Percentiles rank a stretch among this genome's conserved stretches.
Conservation (phyloP, 2,797 vertebrate species). For the Heliangelus exortis region DNA sequence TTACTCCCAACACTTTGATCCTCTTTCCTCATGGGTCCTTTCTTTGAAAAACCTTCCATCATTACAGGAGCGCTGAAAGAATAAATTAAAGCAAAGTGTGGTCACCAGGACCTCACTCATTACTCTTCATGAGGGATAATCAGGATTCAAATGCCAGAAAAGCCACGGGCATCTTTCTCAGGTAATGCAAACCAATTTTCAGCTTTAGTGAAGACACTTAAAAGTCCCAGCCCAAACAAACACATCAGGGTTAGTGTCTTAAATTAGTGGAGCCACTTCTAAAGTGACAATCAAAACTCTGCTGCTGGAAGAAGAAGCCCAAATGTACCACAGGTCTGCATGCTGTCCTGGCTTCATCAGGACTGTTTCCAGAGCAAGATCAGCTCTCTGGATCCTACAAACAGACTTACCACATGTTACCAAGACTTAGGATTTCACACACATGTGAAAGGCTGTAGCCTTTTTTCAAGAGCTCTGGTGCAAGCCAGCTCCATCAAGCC, state of each 20-base stretch:
- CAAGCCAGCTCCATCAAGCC: not conserved
- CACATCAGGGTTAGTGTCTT: not conserved
- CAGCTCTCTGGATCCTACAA: accelerated
- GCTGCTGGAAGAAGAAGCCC: not conserved
- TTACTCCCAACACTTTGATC: not conserved
- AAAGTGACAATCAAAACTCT: not conserved
- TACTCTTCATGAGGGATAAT: accelerated
- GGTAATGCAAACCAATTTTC: not conserved
- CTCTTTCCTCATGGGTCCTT: not conserved
- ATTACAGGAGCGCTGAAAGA: not conserved
- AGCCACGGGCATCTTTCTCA: accelerated
- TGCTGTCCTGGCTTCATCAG: accelerated
- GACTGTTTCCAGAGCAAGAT: accelerated
- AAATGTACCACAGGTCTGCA: accelerated
- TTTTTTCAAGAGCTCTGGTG: not conserved
- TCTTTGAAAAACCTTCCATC: not conserved
- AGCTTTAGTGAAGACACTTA: not conserved
- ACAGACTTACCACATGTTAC: not conserved
- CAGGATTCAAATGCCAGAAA: not conserved
- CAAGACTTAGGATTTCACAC: not conserved
- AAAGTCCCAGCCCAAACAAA: not conserved
- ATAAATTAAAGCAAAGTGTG: not conserved
- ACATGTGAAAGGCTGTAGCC: accelerated
- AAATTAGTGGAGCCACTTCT: not conserved
- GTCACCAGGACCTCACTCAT: not conserved